Conservation (phyloP, 2,113 vertebrate species). For the Asarcornis scutulata region DNA sequence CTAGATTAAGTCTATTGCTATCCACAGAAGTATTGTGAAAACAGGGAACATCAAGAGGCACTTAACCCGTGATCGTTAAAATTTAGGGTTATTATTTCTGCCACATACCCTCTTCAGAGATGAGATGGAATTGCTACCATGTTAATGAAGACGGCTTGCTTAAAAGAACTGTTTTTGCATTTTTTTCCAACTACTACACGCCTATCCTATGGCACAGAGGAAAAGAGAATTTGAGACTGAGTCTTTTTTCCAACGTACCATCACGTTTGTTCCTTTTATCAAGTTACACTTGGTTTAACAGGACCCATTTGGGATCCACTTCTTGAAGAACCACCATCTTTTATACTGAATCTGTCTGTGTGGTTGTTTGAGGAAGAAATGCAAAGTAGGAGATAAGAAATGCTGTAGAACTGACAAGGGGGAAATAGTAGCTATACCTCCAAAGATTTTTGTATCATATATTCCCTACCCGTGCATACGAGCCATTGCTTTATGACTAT, state of each 20-base stretch:
- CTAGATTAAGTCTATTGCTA: not conserved
- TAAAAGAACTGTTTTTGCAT: not conserved
- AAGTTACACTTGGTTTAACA: not conserved
- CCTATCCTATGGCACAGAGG: not conserved
- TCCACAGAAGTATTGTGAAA: not conserved
- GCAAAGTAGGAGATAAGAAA: not conserved
- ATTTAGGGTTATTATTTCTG: constrained; percentile 11
- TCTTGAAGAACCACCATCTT: not conserved
- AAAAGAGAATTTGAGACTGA: not conserved
- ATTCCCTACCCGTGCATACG: not conserved
- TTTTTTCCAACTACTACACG: not conserved
- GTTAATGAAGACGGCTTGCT: not conserved
- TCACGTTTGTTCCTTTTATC: not conserved
- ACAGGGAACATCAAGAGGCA: not conserved
- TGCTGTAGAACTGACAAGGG: not conserved
- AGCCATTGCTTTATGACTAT: not conserved
- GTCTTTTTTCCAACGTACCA: not conserved
- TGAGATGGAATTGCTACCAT: not conserved
- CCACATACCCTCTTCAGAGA: not conserved
- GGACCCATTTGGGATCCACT: not conserved
- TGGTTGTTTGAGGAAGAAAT: not conserved
- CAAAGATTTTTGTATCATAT: not conserved
- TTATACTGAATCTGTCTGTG: not conserved
- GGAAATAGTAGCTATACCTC: not conserved
- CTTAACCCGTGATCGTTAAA: constrained; percentile 35